A percentile compares a stretch with the other conserved stretches of the same genome.
Conservation (phyloP, 2,888 invertebrate species). For the Scrobipalpa costella region DNA sequence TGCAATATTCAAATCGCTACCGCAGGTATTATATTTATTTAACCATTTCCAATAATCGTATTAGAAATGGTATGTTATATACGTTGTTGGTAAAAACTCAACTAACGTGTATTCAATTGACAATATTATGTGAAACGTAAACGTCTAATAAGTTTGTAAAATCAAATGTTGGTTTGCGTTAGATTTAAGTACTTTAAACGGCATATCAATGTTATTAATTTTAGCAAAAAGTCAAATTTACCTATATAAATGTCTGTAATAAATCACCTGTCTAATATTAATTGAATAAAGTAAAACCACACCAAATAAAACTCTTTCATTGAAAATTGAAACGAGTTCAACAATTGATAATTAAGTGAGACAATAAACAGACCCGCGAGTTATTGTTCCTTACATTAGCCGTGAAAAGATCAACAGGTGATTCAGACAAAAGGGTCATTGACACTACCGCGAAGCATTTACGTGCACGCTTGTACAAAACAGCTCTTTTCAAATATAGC, state of each 20-base stretch:
- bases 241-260: not conserved
- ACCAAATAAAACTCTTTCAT: not conserved
- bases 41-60: too few relatives aligned
- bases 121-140: too few relatives aligned
- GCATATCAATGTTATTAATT: too few relatives aligned
- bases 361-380: constrained; percentile 26
- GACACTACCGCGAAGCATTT: constrained; percentile 60
- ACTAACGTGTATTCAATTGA: too few relatives aligned
- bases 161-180: too few relatives aligned
- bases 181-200: too few relatives aligned
- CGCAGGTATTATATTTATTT: too few relatives aligned
- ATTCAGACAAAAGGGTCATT: constrained; percentile 52
- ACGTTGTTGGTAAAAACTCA: too few relatives aligned
- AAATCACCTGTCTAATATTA: constrained; percentile 6
- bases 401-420: constrained; percentile 43
- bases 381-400: constrained; percentile 34
- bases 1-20: too few relatives aligned
- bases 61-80: too few relatives aligned
- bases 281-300: not conserved
- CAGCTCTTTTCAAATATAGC: constrained; percentile 60
- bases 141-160: too few relatives aligned
- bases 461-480: constrained; percentile 55
- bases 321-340: constrained; percentile 10
- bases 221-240: too few relatives aligned
- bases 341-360: constrained; percentile 21